Base-by-base conservation (phyloP, 2,888 invertebrate genomes). In the Pyralis farinalis region DNA sequence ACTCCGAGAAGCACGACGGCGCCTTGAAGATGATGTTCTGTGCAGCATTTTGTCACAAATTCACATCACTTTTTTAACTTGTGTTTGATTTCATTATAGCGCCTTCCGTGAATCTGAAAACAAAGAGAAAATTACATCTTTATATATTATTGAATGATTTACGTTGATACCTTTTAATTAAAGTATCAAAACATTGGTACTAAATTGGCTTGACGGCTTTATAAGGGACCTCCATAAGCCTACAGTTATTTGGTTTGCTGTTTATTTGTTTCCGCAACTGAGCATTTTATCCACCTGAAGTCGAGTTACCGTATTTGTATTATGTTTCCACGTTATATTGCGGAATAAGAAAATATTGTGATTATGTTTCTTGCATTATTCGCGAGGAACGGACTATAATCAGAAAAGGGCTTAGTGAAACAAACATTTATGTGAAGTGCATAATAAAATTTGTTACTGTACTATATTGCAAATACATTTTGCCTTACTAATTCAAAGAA, bases 1-100 rank as follows among this genome's bases (percentile, higher is more conserved):
- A 56, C 92, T 92, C 43, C 93, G 86, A 7, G 94, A 92, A 42
- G 93, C 91, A 40, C 93, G 89, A 10, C 93, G 91, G 49, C 94
- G 90, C 39, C 93, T 88, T 27, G 94, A 94, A 21, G 93, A 91
- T 56, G 92, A 92, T 3, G 83, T 83, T 61, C 94, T 89, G 58
- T 92, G 92, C 55, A 94, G 73, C 94, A 94, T 94, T 49, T 53
- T 78, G 47, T 20, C n/a, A 21, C 8, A 22, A 16, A 1, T 11
- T 32, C 12, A 32, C 28, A 20, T 28, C 22, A 27, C 9, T 27
- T 9, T 25, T 9, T 10, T n/a, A 27, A 12, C 7, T 29, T 9
- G 1, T 37, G 10, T 7, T n/a, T 8, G 7, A 16, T 3, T 16
- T 40, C 34, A 11, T 34, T 8, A n/a, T 33, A 12, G 16, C 16